Percentiles rank a stretch among this genome's conserved stretches.
phyloP scores from a whole-genome alignment of 2,797 vertebrate genomes.

The Calcarius lapponicus region DNA sequence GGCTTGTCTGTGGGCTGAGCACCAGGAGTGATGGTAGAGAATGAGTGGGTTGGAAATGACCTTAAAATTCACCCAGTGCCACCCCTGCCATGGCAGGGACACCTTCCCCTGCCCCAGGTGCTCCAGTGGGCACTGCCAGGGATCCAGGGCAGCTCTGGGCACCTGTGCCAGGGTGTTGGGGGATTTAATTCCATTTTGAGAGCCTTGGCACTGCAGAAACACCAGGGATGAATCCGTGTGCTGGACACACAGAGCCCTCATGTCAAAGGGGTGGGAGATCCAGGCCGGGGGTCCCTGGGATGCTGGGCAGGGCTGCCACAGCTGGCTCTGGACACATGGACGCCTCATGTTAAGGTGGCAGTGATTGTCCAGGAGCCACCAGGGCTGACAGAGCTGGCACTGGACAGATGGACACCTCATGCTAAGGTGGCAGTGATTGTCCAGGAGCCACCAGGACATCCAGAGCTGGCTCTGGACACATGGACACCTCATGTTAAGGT shows the following conservation, averaged over 20 bases:
- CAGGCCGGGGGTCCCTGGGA: fast-evolving
- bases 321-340: not conserved
- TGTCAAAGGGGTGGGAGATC: fast-evolving
- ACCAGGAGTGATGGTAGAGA: not conserved
- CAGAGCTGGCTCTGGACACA: not conserved
- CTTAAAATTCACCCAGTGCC: not conserved
- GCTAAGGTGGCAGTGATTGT: too few species aligned
- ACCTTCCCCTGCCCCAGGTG: not conserved
- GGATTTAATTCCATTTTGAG: not conserved
- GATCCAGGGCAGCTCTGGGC: not conserved
- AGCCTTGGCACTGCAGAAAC: not conserved
- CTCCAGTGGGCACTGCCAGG: not conserved
- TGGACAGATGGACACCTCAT: too few species aligned
- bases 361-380: too few species aligned
- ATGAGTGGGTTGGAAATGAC: not conserved
- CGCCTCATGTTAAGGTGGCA: too few species aligned
- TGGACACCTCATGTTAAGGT: fast-evolving
- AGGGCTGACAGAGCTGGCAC: not conserved
- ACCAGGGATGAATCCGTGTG: fast-evolving
- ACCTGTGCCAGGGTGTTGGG: not conserved
- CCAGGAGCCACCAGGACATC: too few species aligned
- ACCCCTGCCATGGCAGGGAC: not conserved
- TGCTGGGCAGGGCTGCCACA: fast-evolving
- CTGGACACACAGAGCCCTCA: fast-evolving
- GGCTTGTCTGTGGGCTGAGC: not conserved